Conservation (phyloP, 2,888 invertebrate species). For the Agrochola lota region DNA sequence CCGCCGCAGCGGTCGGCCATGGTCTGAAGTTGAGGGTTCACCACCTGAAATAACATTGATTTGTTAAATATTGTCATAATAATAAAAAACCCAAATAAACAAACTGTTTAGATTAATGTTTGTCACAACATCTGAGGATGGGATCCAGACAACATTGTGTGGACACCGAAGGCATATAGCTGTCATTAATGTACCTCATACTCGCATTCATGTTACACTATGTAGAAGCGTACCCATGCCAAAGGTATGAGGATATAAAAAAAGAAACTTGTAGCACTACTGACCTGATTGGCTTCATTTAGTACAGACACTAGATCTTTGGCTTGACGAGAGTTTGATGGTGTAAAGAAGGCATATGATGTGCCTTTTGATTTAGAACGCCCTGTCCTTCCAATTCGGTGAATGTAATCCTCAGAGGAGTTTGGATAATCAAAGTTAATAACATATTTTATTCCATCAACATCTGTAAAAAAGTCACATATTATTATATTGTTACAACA, state of each 20-base stretch:
- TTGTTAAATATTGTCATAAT: neutral
- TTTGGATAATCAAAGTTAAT: constrained; percentile 99
- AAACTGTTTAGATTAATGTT: constrained; percentile 3
- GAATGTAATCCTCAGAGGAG: constrained; percentile 98
- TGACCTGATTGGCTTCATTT: constrained; percentile 96
- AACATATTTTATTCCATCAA: constrained; percentile 98
- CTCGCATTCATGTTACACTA: constrained; percentile 94
- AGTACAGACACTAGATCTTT: constrained; percentile 97
- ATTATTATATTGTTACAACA: constrained; percentile 64
- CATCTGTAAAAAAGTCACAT: constrained; percentile 92
- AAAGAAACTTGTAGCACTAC: constrained; percentile 59
- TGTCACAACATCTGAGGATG: constrained; percentile 94
- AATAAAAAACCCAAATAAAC: too few relatives aligned
- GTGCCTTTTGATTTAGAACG: constrained; percentile 96
- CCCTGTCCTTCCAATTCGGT: constrained; percentile 98
- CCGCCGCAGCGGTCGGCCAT: constrained; percentile 93
- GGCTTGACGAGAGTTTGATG: constrained; percentile 96
- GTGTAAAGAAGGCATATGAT: constrained; percentile 98
- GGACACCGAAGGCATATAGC: constrained; percentile 95
- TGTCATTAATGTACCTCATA: constrained; percentile 92
- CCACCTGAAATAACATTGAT: constrained; percentile 88
- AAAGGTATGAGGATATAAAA: constrained; percentile 92
- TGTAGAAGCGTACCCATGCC: constrained; percentile 93
- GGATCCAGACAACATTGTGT: constrained; percentile 93
- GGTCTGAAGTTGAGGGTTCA: constrained; percentile 96